phyloP scores from a whole-genome alignment of 30 jellyfish, hydroid and myxozoan species.

The Mastigias papua region DNA sequence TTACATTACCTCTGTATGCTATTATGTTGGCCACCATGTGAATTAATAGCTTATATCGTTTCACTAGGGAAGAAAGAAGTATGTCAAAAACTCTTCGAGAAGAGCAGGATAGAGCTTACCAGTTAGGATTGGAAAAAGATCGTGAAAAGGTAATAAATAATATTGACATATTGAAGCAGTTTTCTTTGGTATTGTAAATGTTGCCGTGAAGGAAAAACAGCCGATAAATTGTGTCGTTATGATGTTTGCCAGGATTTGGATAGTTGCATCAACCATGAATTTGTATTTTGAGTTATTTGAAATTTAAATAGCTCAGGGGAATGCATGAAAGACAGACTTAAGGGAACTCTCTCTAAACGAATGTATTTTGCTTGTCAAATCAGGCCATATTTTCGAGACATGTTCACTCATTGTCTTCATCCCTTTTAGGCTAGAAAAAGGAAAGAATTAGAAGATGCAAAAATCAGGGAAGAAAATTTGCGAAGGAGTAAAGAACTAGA shows the following conservation, averaged over 20 bases:
- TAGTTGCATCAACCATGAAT: too few species aligned
- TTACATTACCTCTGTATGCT: too few species aligned
- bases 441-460: conserved; percentile 73
- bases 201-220: too few species aligned
- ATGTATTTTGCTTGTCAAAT: neutral
- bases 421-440: conserved; percentile 47
- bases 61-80: conserved; percentile 74
- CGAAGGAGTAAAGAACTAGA: conserved; percentile 53
- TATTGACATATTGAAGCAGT: neutral
- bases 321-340: too few species aligned
- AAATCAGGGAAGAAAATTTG: conserved; percentile 61
- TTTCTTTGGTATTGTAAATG: neutral
- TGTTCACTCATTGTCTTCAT: neutral
- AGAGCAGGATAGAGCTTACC: conserved; percentile 89
- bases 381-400: neutral
- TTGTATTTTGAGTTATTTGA: too few species aligned
- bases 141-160: conserved; percentile 67
- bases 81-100: conserved; percentile 79
- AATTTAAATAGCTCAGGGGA: too few species aligned
- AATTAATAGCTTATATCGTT: neutral
- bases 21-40: neutral
- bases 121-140: conserved; percentile 76
- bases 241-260: too few species aligned
- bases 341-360: too few species aligned
- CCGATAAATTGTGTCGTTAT: neutral